Evolutionary conservation across 2,888 invertebrate species (phyloP).

Genomic region (Phortica okadai): DNA sequence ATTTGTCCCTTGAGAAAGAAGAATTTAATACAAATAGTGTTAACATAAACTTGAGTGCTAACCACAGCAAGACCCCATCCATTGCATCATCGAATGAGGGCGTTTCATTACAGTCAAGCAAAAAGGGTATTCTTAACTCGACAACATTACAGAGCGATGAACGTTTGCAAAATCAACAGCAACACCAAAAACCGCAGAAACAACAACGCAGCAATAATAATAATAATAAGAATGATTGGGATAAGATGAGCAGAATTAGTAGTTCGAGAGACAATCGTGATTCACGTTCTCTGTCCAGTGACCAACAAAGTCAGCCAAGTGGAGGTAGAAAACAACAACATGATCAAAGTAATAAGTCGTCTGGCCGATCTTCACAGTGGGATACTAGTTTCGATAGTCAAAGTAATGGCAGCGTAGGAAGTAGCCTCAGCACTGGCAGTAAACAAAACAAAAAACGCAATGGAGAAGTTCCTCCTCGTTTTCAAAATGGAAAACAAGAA

Average conservation of each 20-base stretch:
- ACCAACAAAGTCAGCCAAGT: constrained; percentile 31
- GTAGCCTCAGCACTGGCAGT: constrained; percentile 62
- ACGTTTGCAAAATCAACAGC: constrained; percentile 53
- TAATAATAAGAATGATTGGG: constrained; percentile 66
- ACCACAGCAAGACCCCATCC: constrained; percentile 51
- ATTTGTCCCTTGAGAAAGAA: constrained; percentile 73
- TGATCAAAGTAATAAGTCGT: constrained; percentile 43
- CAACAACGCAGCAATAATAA: constrained; percentile 28
- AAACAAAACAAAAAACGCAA: constrained; percentile 61
- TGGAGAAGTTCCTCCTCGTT: constrained; percentile 62
- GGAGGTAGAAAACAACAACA: constrained; percentile 52
- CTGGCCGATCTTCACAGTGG: constrained; percentile 30
- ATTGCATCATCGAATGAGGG: constrained; percentile 52
- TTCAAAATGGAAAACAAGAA: constrained; percentile 64
- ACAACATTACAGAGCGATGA: constrained; percentile 66
- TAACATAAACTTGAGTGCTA: constrained; percentile 35
- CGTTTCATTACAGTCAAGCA: neutral
- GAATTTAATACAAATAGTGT: constrained; percentile 62
- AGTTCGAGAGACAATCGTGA: constrained; percentile 70
- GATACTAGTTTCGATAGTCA: constrained; percentile 57
- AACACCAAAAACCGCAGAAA: constrained; percentile 40
- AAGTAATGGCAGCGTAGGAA: constrained; percentile 61
- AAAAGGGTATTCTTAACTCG: constrained; percentile 56
- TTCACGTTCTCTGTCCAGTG: constrained; percentile 62
- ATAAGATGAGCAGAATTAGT: constrained; percentile 72